Evolutionary conservation across 2,797 vertebrate genomes (phyloP).

Genomic region (Ptychobarbus kaznakovi): DNA sequence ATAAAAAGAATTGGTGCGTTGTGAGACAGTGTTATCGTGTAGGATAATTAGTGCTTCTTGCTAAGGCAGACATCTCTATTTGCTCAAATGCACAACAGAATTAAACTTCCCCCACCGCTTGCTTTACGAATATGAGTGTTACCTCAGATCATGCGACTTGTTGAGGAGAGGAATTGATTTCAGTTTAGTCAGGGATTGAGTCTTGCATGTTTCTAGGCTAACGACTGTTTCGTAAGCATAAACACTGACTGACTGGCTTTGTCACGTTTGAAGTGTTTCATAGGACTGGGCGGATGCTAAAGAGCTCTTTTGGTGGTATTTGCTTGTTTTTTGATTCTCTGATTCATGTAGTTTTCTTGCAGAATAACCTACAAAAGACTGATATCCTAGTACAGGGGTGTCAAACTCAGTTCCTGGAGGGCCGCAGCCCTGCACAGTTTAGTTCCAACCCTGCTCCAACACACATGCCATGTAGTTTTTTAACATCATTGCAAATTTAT

Average conservation of each 20-base stretch:
- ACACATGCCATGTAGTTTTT: too few relatives aligned
- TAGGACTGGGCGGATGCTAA: background rate
- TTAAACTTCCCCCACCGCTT: background rate
- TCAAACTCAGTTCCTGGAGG: too few relatives aligned
- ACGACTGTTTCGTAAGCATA: background rate
- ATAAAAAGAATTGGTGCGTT: constrained; percentile 33
- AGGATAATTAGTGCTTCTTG: constrained; percentile 12
- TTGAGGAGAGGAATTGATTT: background rate
- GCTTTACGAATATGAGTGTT: background rate
- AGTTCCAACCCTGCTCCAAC: too few relatives aligned
- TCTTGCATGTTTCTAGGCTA: background rate
- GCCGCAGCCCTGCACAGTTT: too few relatives aligned
- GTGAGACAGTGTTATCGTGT: constrained; percentile 9
- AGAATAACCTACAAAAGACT: background rate
- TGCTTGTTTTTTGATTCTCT: background rate
- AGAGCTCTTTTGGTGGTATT: background rate
- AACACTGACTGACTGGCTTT: background rate
- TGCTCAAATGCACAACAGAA: constrained; percentile 8
- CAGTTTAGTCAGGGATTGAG: background rate
- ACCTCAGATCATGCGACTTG: background rate
- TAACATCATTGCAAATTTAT: too few relatives aligned
- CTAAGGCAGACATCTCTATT: constrained; percentile 7
- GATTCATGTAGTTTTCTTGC: too few relatives aligned
- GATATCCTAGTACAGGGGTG: background rate
- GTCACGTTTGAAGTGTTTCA: background rate